Evolutionary conservation across 2,888 invertebrate species (phyloP).

Genomic region (Iphiclides podalirius): DNA sequence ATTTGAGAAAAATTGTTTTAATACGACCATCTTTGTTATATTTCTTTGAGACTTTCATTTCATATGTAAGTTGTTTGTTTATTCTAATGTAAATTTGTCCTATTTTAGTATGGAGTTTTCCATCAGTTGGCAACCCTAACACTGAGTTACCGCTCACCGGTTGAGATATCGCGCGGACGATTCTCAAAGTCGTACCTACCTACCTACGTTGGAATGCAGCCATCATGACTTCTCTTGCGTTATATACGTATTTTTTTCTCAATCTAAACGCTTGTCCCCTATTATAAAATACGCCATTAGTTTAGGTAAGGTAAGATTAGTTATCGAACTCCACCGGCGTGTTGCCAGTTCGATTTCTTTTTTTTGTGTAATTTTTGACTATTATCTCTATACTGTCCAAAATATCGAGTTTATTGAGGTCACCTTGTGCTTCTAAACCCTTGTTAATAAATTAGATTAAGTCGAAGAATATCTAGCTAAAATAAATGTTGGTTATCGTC

Average conservation of each 20-base stretch:
- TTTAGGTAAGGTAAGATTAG: not conserved
- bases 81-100: too few species aligned
- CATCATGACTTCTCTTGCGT: conserved; percentile 37
- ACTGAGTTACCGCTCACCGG: conserved; percentile 24
- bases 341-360: too few species aligned
- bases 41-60: too few species aligned
- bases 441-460: not conserved
- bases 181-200: conserved; percentile 22
- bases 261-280: conserved; percentile 11
- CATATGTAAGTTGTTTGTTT: too few species aligned
- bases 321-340: conserved; percentile 1
- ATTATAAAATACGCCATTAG: conserved; percentile 15
- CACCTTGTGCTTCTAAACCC: not conserved
- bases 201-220: conserved; percentile 38
- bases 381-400: too few species aligned
- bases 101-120: too few species aligned
- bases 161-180: conserved; percentile 27
- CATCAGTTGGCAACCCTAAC: conserved; percentile 12
- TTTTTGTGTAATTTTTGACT: not conserved
- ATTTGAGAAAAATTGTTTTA: too few species aligned
- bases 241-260: conserved; percentile 9
- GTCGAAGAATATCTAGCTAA: not conserved
- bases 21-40: too few species aligned
- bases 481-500: conserved; percentile 8
- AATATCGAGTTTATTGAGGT: not conserved